Conservation (phyloP, 2,888 invertebrate species). For the Trichopria drosophilae region DNA sequence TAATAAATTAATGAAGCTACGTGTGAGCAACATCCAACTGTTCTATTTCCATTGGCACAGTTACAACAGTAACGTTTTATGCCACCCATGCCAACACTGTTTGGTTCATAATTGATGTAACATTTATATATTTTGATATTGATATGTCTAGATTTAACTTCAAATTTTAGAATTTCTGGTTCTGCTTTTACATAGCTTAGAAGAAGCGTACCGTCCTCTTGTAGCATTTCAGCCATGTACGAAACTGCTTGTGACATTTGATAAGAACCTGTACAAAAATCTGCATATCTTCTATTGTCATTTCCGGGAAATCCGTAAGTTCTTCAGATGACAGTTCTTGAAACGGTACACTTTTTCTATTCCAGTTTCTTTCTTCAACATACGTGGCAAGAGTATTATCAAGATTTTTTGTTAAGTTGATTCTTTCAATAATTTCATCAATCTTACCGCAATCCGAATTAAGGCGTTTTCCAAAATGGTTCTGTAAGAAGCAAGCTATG, state of each 20-base stretch:
- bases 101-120: constrained; percentile 19
- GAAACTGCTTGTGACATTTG: no score
- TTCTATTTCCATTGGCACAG: constrained; percentile 17
- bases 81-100: constrained; percentile 12
- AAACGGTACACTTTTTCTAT: constrained; percentile 26
- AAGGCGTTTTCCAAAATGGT: no score
- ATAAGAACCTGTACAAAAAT: no score
- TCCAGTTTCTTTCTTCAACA: constrained; percentile 28
- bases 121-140: constrained; percentile 15
- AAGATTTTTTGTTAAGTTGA: constrained; percentile 24
- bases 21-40: constrained; percentile 24
- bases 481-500: no score
- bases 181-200: no score
- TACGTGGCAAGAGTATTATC: constrained; percentile 22
- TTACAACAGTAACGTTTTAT: constrained; percentile 19
- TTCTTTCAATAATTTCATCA: constrained; percentile 26
- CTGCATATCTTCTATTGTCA: not conserved
- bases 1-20: constrained; percentile 17
- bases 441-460: constrained; percentile 20
- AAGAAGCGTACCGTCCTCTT: no score
- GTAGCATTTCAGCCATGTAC: no score
- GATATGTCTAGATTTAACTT: constrained; percentile 20
- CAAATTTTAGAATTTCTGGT: constrained; percentile 20
- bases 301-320: not conserved
- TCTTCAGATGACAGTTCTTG: not conserved